Conservation (phyloP, 37 sponge, comb jelly and placozoan genomes). For the Aplysina aerophoba region DNA sequence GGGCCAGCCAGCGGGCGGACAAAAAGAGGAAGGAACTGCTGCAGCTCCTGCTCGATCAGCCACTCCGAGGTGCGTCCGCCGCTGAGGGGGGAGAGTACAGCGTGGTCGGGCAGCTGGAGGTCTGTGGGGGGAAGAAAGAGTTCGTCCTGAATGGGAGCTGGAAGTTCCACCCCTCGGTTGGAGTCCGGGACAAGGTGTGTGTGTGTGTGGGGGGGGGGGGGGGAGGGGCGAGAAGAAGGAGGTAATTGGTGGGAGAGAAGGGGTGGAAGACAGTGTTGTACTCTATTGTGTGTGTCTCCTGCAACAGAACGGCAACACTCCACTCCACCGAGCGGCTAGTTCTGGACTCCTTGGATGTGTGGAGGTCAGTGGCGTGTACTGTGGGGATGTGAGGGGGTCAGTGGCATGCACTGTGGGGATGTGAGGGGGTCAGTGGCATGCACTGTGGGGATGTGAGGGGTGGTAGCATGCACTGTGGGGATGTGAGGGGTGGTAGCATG, state of each 20-base stretch:
- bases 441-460: no score
- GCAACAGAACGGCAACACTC: conserved; percentile 67
- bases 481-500: no score
- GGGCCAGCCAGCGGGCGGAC: conserved; percentile 36
- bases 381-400: no score
- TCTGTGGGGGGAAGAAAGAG: not conserved
- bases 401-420: no score
- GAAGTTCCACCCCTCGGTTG: conserved; percentile 12
- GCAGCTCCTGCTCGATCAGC: conserved; percentile 44
- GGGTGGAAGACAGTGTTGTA: no score
- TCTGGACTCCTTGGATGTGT: conserved; percentile 81
- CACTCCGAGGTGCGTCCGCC: not conserved
- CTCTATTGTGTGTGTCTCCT: not conserved
- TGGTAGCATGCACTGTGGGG: no score
- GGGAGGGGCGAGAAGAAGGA: no score
- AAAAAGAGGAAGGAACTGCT: conserved; percentile 53
- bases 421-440: no score
- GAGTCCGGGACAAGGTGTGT: not conserved
- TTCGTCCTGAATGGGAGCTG: not conserved
- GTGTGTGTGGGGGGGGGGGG: no score
- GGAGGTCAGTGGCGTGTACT: conserved; percentile 49
- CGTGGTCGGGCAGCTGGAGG: no score
- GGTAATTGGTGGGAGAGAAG: no score
- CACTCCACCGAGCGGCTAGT: conserved; percentile 75
- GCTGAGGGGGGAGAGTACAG: not conserved